Evolutionary conservation across 2,888 invertebrate species (phyloP), one percentile per base, ranked within the genome.

Genomic region (Nipponacmea schrenckii): DNA sequence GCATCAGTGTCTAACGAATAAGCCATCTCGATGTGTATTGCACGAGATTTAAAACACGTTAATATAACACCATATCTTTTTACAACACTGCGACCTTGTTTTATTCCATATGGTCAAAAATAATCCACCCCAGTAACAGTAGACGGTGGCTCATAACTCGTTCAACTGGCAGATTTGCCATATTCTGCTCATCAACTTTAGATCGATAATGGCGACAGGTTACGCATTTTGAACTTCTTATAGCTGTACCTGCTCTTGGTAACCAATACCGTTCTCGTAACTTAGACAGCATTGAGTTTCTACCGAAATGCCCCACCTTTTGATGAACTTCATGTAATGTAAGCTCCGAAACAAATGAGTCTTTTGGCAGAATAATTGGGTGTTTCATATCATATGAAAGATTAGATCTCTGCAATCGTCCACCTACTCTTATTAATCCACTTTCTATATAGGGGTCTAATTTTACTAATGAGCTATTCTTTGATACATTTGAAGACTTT

Each of bases 61-160:
- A 76, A 77, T 8, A 77, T 67, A 20, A 72, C 72, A 14, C 71
- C 77, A 68, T 76, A 76, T 31, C 75, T 31, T 26, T 76, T 76
- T 10, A 56, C 46, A 14, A 44, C 56, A 20, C 48, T 48, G 10
- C 73, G 63, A 1, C 75, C 75, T 39, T 67, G 44, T 68, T 76
- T 77, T 12, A 74, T 48, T n/a, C 15, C 14, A 50, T 66, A 76
- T 3, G 72, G 70, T 12, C 72, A 72, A 66, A 75, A 75, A 44
- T 70, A 75, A 62, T 75, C 76, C n/a, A 68, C 27, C 7, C 71
- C 74, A 17, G 46, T 46, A 0, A 44, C 24, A 46, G 67, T 44
- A 64, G 77, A 76, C 44, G 72, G 50, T 5, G 67, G 27, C 27
- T 67, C 46, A 45, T 67, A 4, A 67, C 17, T 67, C 67, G 50